Evolutionary conservation across 2,797 vertebrate genomes (phyloP).

Genomic region (Neosalanx taihuensis): DNA sequence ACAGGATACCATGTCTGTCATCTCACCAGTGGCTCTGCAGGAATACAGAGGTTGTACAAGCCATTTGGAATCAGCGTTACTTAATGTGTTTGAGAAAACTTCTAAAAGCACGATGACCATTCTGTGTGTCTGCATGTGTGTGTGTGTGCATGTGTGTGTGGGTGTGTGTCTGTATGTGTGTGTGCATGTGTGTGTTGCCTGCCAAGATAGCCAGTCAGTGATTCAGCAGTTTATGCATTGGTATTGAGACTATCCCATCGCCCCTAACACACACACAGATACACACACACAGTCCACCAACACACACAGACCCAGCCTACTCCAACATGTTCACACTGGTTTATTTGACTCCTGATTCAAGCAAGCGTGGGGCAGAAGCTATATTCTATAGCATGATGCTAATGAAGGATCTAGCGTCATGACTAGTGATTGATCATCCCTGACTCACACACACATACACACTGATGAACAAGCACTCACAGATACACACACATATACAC

Average conservation of each 20-base stretch:
- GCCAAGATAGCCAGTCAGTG: background rate
- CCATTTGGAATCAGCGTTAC: conserved; percentile 7
- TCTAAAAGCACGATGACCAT: background rate
- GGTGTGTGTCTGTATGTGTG: background rate
- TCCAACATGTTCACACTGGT: too few species aligned
- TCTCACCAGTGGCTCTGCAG: background rate
- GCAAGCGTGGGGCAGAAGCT: too few species aligned
- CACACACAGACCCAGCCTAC: too few species aligned
- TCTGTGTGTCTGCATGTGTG: conserved; percentile 6
- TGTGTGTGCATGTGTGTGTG: conserved; percentile 6
- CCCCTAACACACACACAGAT: background rate
- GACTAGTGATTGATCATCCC: too few species aligned
- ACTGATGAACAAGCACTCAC: background rate
- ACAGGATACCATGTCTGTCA: background rate
- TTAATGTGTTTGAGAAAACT: conserved; percentile 3
- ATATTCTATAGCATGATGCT: too few species aligned
- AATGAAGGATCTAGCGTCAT: too few species aligned
- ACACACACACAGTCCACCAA: background rate
- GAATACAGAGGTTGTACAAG: background rate
- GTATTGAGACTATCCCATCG: background rate
- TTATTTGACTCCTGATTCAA: too few species aligned
- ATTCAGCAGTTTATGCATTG: background rate
- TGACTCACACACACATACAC: background rate
- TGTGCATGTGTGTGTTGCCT: background rate
- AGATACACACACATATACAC: background rate